Percentiles rank a stretch among this genome's conserved stretches.
Evolutionary conservation across 2,888 invertebrate genomes (phyloP).

Genomic region (Thereva unica): DNA sequence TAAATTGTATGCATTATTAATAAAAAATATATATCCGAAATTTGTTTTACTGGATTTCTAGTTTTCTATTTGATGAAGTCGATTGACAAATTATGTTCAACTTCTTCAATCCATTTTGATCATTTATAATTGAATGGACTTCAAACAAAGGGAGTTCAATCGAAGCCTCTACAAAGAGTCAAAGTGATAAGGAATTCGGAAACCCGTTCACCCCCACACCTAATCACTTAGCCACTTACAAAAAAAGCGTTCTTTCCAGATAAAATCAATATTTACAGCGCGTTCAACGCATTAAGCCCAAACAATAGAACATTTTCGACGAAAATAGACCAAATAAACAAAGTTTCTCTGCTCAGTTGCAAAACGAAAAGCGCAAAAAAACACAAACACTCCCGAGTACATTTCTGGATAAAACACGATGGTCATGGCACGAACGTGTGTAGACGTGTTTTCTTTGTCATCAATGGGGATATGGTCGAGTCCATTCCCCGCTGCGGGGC

Average conservation of each 20-base stretch:
- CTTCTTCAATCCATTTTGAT: too few species aligned
- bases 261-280: slow-evolving; percentile 32
- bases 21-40: too few species aligned
- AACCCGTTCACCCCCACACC: too few species aligned
- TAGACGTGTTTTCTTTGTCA: slow-evolving; percentile 40
- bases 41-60: too few species aligned
- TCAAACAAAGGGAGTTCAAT: too few species aligned
- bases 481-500: slow-evolving; percentile 26
- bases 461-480: slow-evolving; percentile 40
- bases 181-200: too few species aligned
- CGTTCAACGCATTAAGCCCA: slow-evolving; percentile 25
- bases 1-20: too few species aligned
- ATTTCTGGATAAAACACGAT: slow-evolving; percentile 37
- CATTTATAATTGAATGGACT: too few species aligned
- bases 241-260: neutral
- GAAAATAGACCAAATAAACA: slow-evolving; percentile 32
- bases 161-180: too few species aligned
- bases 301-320: slow-evolving; percentile 26
- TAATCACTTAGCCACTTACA: too few species aligned
- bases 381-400: slow-evolving; percentile 29
- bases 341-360: slow-evolving; percentile 12
- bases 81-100: too few species aligned
- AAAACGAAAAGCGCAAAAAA: slow-evolving; percentile 7
- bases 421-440: slow-evolving; percentile 29
- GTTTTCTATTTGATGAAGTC: too few species aligned